Base-by-base conservation (phyloP, 2,888 invertebrate species). In the Muschampia plurimacula region DNA sequence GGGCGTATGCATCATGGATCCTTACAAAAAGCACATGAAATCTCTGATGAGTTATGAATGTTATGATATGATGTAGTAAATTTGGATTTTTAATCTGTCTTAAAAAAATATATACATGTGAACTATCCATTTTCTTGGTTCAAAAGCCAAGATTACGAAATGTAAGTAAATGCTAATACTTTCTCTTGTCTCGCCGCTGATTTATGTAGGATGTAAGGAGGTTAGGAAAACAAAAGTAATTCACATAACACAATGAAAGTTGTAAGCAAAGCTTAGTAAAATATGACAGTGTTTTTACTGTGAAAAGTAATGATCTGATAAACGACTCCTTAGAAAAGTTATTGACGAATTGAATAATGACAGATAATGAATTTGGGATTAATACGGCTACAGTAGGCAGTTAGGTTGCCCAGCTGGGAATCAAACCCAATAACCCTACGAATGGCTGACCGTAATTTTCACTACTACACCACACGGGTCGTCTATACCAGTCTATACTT, bases 181-280 rank as follows among this genome's bases (percentile, higher is more conserved):
- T 92, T 92, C 90, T 90, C 89, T 91, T 84, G 84, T 85, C 87
- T 88, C 86, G 86, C 85, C 86, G 87, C 86, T 87, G 86, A 59
- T 59, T 89, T 90, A 86, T 74, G 84, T 83, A 83, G 82, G 85
- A 82, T 85, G 85, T 86, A 92, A 68, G 89, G 90, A 92, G 93
- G 92, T 93, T 92, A 93, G 88, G 85, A 92, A 87, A 93, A 93
- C 92, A 93, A 85, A 67, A 72, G 66, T 52, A 52, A 12, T 10
- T 66, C 32, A 67, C 46, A 39, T 22, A 9, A 15, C 62, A 41
- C 22, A 57, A 64, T 22, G 66, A 72, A 55, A 55, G 15, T 67
- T 55, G 62, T 62, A 67, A 60, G 67, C 59, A 28, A 60, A 60
- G 22, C 28, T 52, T 66, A 57, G 44, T 49, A 66, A 57, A 39